phyloP scores from a whole-genome alignment of 2,113 vertebrate genomes.

The Osmerus mordax region DNA sequence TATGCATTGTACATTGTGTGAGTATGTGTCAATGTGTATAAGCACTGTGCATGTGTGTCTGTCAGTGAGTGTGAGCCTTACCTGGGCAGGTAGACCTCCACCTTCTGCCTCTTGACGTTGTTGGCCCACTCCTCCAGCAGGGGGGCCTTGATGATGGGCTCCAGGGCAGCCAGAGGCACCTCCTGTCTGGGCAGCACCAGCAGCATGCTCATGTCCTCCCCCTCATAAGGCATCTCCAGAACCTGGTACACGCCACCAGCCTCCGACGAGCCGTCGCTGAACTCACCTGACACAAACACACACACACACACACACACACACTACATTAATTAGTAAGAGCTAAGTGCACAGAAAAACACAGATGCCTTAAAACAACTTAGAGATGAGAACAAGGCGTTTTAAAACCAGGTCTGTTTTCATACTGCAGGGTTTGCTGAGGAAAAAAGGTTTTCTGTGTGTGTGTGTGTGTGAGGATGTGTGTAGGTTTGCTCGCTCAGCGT shows the following conservation, averaged over 20 bases:
- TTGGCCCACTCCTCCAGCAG: conserved; percentile 94
- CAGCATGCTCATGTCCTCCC: conserved; percentile 93
- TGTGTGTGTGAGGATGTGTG: not conserved
- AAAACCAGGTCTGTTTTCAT: too few species aligned
- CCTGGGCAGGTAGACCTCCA: conserved; percentile 95
- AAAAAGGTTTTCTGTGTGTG: not conserved
- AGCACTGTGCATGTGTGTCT: not conserved
- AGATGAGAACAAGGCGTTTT: too few species aligned
- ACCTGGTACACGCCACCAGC: conserved; percentile 97
- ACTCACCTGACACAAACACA: conserved; percentile 79
- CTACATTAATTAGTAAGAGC: not conserved
- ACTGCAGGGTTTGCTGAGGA: too few species aligned
- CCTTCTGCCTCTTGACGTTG: conserved; percentile 95
- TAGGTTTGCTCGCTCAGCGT: not conserved
- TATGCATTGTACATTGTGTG: not conserved
- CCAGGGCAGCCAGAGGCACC: conserved; percentile 87
- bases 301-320: not conserved
- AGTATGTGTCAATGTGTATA: not conserved
- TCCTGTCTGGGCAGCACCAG: conserved; percentile 92
- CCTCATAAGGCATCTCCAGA: conserved; percentile 94
- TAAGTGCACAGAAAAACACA: conserved; percentile 3
- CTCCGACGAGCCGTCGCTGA: conserved; percentile 95
- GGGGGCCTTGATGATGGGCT: conserved; percentile 87
- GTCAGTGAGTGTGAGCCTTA: conserved; percentile 52
- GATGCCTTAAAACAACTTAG: not conserved